phyloP scores from a whole-genome alignment of 2,888 invertebrate genomes.

The Drosophila peninsularis region DNA sequence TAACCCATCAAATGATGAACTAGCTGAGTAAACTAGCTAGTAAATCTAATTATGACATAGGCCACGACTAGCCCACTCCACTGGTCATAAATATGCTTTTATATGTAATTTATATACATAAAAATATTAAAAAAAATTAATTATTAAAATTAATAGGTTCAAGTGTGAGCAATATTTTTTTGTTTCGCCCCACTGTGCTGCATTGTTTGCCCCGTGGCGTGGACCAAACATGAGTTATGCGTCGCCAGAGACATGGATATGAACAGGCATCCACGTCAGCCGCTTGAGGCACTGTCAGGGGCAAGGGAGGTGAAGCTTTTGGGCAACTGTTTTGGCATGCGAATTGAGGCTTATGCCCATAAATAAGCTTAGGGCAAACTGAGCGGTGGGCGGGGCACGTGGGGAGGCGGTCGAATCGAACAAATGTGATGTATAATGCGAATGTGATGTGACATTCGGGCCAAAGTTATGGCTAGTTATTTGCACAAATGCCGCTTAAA shows the following conservation, averaged over 20 bases:
- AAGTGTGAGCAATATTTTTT: not conserved
- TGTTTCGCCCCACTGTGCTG: conserved; percentile 25
- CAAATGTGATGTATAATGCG: conserved; percentile 45
- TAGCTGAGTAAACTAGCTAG: not conserved
- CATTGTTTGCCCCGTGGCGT: conserved; percentile 17
- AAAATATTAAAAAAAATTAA: too few relatives aligned
- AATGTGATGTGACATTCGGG: conserved; percentile 34
- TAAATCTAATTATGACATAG: not conserved
- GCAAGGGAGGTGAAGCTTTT: conserved; percentile 16
- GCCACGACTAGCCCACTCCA: not conserved
- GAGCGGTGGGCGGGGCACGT: not conserved
- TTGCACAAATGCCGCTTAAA: conserved; percentile 25
- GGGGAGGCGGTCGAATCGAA: conserved; percentile 21
- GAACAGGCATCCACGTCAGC: conserved; percentile 23
- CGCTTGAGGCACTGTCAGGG: conserved; percentile 36
- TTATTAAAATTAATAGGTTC: too few relatives aligned
- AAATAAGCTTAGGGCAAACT: conserved; percentile 36
- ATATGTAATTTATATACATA: not conserved
- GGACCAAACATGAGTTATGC: conserved; percentile 62
- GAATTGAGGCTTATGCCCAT: conserved; percentile 68
- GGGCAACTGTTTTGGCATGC: conserved; percentile 56
- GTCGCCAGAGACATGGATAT: conserved; percentile 43
- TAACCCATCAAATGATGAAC: not conserved
- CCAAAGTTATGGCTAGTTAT: conserved; percentile 31
- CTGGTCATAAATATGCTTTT: not conserved